Conservation (phyloP, 2,888 invertebrate species). For the Pristionchus japonicus region DNA sequence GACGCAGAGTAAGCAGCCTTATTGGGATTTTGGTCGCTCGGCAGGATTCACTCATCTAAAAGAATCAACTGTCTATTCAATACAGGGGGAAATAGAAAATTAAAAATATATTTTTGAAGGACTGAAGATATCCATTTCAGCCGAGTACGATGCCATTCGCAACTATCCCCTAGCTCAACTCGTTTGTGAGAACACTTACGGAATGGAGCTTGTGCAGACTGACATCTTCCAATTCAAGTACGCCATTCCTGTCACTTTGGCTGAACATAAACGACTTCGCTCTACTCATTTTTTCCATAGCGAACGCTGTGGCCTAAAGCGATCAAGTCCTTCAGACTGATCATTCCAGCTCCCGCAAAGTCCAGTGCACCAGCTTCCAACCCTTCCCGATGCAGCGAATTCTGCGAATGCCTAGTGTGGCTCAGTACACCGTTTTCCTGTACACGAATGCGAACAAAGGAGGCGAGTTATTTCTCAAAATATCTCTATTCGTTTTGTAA, state of each 20-base stretch:
- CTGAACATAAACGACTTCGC: too few species aligned
- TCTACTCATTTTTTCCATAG: too few species aligned
- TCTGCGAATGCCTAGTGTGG: background rate
- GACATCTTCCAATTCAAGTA: conserved; percentile 7
- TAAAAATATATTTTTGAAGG: too few species aligned
- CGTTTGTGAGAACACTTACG: conserved; percentile 31
- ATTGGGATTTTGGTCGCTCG: background rate
- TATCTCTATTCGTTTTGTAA: too few species aligned
- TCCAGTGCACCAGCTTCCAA: background rate
- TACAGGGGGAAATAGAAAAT: too few species aligned
- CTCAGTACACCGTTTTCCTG: background rate
- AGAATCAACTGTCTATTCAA: background rate
- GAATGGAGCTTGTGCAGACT: background rate
- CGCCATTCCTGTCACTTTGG: background rate
- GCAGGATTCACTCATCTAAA: background rate
- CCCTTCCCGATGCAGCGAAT: background rate
- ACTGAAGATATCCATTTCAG: too few species aligned
- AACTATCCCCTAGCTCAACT: conserved; percentile 28
- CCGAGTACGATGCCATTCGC: conserved; percentile 27
- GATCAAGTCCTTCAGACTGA: too few species aligned
- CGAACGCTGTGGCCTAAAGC: too few species aligned
- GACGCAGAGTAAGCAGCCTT: conserved; percentile 15
- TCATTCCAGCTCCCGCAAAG: conserved; percentile 10
- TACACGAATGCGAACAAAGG: background rate
- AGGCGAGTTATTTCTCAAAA: too few species aligned